A percentile compares a stretch with the other conserved stretches of the same genome.
phyloP scores from a whole-genome alignment of 2,113 vertebrate genomes.

The Pelusios castaneus region DNA sequence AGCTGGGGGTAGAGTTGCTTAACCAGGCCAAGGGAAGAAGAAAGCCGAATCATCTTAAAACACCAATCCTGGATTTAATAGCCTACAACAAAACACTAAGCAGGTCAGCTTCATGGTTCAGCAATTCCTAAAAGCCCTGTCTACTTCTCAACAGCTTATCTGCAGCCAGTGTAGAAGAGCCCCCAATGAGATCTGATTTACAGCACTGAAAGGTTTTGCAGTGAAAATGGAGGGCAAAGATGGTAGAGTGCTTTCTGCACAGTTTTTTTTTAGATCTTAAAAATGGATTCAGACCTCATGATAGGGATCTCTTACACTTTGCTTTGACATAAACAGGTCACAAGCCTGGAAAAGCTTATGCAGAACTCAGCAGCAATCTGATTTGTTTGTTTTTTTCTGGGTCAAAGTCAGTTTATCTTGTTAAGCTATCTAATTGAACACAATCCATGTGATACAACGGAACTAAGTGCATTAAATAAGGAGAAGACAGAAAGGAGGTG shows the following conservation, averaged over 20 bases:
- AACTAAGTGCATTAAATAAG: slow-evolving; percentile 69
- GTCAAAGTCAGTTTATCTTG: slow-evolving; percentile 80
- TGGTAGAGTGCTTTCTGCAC: slow-evolving; percentile 36
- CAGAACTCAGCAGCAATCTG: slow-evolving; percentile 59
- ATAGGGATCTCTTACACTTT: slow-evolving; percentile 74
- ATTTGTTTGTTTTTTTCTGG: slow-evolving; percentile 73
- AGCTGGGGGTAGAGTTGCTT: slow-evolving; percentile 71
- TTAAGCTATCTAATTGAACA: slow-evolving; percentile 80
- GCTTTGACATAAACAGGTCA: slow-evolving; percentile 78
- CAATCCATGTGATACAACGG: slow-evolving; percentile 63
- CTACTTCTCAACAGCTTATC: slow-evolving; percentile 79
- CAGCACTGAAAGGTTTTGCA: slow-evolving; percentile 63
- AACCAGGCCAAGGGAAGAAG: slow-evolving; percentile 73
- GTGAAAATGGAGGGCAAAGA: slow-evolving; percentile 66
- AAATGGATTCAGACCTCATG: slow-evolving; percentile 55
- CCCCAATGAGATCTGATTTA: slow-evolving; percentile 82
- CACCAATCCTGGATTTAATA: slow-evolving; percentile 80
- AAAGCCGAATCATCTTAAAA: slow-evolving; percentile 79
- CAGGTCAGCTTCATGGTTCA: slow-evolving; percentile 85
- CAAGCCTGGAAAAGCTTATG: slow-evolving; percentile 53
- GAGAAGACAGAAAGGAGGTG: not conserved
- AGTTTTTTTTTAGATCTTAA: slow-evolving; percentile 40
- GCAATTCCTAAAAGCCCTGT: slow-evolving; percentile 82
- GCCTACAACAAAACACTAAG: slow-evolving; percentile 84
- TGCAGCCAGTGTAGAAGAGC: slow-evolving; percentile 66